Evolutionary conservation across 2,797 vertebrate genomes (phyloP), one percentile per base, ranked within the genome.

Genomic region (Eulemur mongoz): DNA sequence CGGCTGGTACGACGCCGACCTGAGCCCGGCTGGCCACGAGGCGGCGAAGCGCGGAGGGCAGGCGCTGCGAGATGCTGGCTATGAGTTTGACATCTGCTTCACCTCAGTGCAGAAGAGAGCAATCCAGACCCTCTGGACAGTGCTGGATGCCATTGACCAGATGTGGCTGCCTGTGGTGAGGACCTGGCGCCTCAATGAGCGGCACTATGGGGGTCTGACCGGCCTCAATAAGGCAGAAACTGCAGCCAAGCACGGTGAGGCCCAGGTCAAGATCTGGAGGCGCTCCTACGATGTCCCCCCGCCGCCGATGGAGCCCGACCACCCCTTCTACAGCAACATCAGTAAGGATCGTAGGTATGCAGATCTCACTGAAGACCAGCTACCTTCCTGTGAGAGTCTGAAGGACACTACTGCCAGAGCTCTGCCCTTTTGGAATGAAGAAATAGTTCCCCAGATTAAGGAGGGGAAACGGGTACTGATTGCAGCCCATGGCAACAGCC

Each of bases 151-250:
- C 97, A 99, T 99, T 8, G 99, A 99, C 98, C 99, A 99, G 98
- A 99, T 99, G 99, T 99, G 99, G 99, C 97, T 99, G 96, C 99
- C 99, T 0, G 99, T 99, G 35, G 98, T 99, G 96, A 99, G 99
- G 89, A 99, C 99, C 89, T 99, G 99, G 99, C 99, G 99, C 65
- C 99, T 99, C 83, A 99, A 99, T 0, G 99, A 99, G 98, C 99
- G 99, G 32, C 99, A 99, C 96, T 99, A 99, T 0, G 99, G 99
- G 2, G 99, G 99, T 73, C 99, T 99, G 96, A 99, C 99, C 0
- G 99, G 99, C n/a, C 98, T 99, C 61, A 99, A 99, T 98, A 99
- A 99, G 97, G 99, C 99, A 3, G 99, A 99, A 98, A 99, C 99
- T 0, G 99, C 99, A 0, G 99, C 99, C 0, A 99, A 99, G 98